Conservation (phyloP, 2,888 invertebrate genomes). For the Formica aserva region DNA sequence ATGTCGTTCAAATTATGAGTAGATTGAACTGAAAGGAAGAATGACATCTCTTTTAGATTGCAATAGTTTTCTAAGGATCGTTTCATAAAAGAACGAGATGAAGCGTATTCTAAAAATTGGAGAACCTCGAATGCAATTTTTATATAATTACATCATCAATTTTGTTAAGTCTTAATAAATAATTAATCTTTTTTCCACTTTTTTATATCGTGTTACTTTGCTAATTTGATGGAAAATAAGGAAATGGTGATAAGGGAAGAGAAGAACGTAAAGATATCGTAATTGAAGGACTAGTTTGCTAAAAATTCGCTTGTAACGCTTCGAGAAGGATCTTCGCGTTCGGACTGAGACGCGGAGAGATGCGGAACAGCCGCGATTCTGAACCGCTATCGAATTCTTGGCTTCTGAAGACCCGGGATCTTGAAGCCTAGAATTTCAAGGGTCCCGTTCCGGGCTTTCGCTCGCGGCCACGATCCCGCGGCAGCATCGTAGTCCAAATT, state of each 20-base stretch:
- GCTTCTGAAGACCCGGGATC: slow-evolving; percentile 68
- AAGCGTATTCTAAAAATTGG: not conserved
- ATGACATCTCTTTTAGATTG: not conserved
- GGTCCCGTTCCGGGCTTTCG: slow-evolving; percentile 74
- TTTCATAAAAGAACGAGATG: not conserved
- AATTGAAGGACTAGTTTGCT: not conserved
- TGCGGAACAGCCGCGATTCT: slow-evolving; percentile 62
- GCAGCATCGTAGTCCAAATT: slow-evolving; percentile 71
- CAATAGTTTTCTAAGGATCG: not conserved
- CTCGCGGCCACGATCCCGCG: slow-evolving; percentile 72
- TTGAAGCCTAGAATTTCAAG: slow-evolving; percentile 73
- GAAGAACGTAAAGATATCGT: not conserved
- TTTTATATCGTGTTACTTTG: not conserved
- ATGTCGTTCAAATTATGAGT: too few species aligned
- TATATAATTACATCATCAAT: not conserved
- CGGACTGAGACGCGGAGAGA: slow-evolving; percentile 36
- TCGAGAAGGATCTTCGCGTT: not conserved
- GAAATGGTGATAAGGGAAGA: not conserved
- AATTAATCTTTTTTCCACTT: not conserved
- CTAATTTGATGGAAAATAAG: not conserved
- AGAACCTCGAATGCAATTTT: not conserved
- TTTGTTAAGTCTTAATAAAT: not conserved
- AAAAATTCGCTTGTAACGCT: not conserved
- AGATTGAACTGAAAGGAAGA: not conserved
- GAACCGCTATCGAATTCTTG: slow-evolving; percentile 70